Conservation (phyloP, 1,140 invertebrate genomes). For the Arion vulgaris region DNA sequence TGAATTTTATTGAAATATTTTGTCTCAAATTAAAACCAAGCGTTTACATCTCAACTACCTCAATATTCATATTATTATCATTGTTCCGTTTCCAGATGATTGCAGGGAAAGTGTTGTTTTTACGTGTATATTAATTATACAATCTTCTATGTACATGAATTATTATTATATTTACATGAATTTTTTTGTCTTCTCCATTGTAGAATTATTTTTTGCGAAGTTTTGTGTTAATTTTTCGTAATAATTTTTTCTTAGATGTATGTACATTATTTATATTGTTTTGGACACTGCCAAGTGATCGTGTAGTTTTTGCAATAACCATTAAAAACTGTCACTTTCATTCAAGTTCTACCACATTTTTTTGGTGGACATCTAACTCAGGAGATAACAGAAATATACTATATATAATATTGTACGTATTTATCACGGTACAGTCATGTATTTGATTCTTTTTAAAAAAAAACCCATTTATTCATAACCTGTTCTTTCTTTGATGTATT, state of each 20-base stretch:
- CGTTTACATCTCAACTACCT: slow-evolving; percentile 15
- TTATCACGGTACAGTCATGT: too few relatives aligned
- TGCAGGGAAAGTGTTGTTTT: background rate
- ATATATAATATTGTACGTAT: background rate
- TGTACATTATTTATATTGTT: background rate
- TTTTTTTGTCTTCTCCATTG: background rate
- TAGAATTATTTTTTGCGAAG: background rate
- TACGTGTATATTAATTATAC: background rate
- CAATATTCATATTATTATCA: background rate
- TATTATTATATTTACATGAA: background rate
- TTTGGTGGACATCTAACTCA: background rate
- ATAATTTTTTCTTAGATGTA: background rate
- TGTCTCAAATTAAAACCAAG: too few relatives aligned
- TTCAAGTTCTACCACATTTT: background rate
- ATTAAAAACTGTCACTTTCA: background rate
- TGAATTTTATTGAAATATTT: too few relatives aligned
- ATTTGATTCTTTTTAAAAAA: too few relatives aligned
- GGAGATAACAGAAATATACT: background rate
- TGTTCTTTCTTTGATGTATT: background rate
- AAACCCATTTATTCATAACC: too few relatives aligned
- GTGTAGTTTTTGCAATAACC: background rate
- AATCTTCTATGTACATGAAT: background rate
- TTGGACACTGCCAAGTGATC: background rate
- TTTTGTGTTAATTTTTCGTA: background rate
- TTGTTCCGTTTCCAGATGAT: background rate